Conservation (phyloP, 2,797 vertebrate genomes). For the Diceros bicornis region DNA sequence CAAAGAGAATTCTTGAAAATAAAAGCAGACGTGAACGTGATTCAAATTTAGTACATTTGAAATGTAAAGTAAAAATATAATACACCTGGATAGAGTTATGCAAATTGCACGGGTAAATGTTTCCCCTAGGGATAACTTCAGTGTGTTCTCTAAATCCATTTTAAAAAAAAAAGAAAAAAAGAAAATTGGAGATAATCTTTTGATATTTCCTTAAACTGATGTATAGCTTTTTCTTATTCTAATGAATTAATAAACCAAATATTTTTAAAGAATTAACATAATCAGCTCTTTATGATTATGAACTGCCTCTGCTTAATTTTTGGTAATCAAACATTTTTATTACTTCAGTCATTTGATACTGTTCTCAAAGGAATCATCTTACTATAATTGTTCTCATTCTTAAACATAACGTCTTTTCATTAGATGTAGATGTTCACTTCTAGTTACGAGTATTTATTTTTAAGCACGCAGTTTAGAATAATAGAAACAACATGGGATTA, state of each 20-base stretch:
- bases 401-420: conserved; percentile 34
- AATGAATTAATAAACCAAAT: conserved; percentile 74
- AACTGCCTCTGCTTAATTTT: conserved; percentile 61
- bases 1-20: conserved; percentile 74
- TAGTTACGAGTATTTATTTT: conserved; percentile 27
- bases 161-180: neutral
- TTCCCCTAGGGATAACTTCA: conserved; percentile 58
- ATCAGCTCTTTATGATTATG: conserved; percentile 47
- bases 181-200: conserved; percentile 58
- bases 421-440: conserved; percentile 14
- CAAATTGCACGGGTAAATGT: conserved; percentile 67
- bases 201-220: conserved; percentile 50
- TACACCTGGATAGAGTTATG: conserved; percentile 79
- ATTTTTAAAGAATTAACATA: conserved; percentile 65
- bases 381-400: conserved; percentile 22
- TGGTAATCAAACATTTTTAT: conserved; percentile 69
- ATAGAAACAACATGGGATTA: conserved; percentile 24
- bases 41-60: conserved; percentile 72
- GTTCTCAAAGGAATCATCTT: conserved; percentile 47
- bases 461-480: conserved; percentile 20
- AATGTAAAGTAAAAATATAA: conserved; percentile 79
- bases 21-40: conserved; percentile 76
- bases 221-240: neutral
- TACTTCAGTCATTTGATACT: conserved; percentile 52
- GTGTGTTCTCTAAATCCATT: conserved; percentile 53